Base-by-base conservation (phyloP, 1,140 invertebrate species). In the Ericerus pela region DNA sequence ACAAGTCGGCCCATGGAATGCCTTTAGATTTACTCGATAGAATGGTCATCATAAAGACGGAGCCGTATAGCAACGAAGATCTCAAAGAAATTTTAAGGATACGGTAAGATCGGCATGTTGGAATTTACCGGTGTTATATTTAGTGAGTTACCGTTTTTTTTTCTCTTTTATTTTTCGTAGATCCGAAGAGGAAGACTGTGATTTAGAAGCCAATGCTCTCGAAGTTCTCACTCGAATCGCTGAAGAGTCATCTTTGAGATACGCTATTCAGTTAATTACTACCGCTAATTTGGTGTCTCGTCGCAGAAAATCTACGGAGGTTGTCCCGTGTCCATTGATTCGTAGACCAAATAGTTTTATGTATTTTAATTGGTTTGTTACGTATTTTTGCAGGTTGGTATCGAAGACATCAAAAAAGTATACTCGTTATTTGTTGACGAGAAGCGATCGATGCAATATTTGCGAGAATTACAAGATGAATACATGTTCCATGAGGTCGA, bases 211-310 rank as follows among this genome's bases (percentile, higher is more conserved):
- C 27, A 92, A 96, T 70, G 95, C 94, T 0, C 66, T 99, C 33
- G 82, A 80, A 0, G 85, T 97, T 12, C 73, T 99, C 18, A 95
- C 93, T 0, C 78, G 87, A 28, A 94, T 98, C 47, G 92, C 90
- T 12, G 79, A 83, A 24, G 90, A 95, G 68, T 95, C 92, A 0
- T 94, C 92, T 2, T 73, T 97, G 1, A 77, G 94, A 62, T 99
- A 99, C 71, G 86, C 92, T n/a, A 99, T 99, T 70, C 96, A 99
- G 66, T 76, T 99, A 4, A 99, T 99, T 61, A 96, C 93, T 31
- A 88, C 91, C 0, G 87, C 96, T 0, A 88, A 85, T 65, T 77
- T 99, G 22, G 88, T 97, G 29, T 82, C 88, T 55, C 75, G 77
- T 27, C 78, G 73, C 60, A 81, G 78, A 60, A 96, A 96, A 73